These are phyloP conservation scores for Hemithea aestivaria DNA, from an alignment of 2,888 invertebrate genomes.

Conservation along the genomic window DNA sequence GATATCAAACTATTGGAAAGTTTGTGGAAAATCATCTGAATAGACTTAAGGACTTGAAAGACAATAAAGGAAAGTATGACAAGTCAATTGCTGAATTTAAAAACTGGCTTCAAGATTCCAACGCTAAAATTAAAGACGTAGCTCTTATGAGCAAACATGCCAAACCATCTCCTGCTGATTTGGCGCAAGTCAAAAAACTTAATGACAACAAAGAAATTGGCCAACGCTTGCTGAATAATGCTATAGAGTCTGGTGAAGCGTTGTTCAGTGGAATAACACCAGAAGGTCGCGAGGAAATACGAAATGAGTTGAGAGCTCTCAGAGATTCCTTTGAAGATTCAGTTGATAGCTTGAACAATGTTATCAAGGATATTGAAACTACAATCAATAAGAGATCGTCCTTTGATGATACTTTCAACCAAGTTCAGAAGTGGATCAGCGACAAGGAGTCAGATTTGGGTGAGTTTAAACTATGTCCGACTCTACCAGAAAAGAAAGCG, in stretches of 20 bases:
- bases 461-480: conserved; percentile 85
- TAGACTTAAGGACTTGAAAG: conserved; percentile 84
- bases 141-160: conserved; percentile 86
- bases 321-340: conserved; percentile 91
- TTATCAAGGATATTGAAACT: conserved; percentile 92
- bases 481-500: conserved; percentile 92
- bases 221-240: conserved; percentile 86
- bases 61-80: conserved; percentile 84
- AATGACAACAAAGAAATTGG: conserved; percentile 88
- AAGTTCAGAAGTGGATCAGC: conserved; percentile 91
- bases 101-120: conserved; percentile 88
- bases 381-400: conserved; percentile 94
- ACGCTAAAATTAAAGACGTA: conserved; percentile 85
- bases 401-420: conserved; percentile 94
- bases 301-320: conserved; percentile 88
- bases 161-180: conserved; percentile 86
- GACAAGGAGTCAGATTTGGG: conserved; percentile 88
- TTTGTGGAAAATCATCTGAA: conserved; percentile 84
- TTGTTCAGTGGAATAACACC: conserved; percentile 92
- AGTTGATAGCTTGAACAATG: conserved; percentile 89
- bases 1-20: conserved; percentile 87
- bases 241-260: conserved; percentile 92
- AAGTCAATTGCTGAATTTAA: conserved; percentile 84
- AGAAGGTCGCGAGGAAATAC: conserved; percentile 90
- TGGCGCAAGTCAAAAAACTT: conserved; percentile 87